phyloP scores from a whole-genome alignment of 1,140 invertebrate species.

The Trissolcus basalis region DNA sequence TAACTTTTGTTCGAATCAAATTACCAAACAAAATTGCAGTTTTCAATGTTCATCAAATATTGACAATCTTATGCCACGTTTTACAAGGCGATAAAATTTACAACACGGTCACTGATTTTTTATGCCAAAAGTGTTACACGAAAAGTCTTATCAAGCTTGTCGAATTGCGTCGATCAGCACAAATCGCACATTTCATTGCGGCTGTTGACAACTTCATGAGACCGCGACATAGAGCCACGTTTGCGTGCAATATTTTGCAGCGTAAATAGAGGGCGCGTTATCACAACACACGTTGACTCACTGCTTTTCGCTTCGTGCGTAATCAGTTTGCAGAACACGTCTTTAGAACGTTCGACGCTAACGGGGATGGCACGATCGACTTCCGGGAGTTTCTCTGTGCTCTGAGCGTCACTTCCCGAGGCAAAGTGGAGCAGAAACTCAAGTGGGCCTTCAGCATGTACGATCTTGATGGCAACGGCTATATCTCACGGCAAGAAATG shows the following conservation, averaged over 20 bases:
- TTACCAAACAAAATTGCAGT: too few species aligned
- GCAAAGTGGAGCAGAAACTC: slow-evolving; percentile 97
- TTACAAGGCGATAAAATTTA: too few species aligned
- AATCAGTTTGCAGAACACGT: slow-evolving; percentile 96
- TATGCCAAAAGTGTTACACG: too few species aligned
- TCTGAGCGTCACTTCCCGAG: slow-evolving; percentile 94
- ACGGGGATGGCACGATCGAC: slow-evolving; percentile 97
- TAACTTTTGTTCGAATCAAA: too few species aligned
- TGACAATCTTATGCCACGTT: too few species aligned
- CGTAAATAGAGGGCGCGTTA: slow-evolving; percentile 22
- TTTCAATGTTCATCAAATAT: too few species aligned
- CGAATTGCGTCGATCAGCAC: too few species aligned
- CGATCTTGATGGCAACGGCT: slow-evolving; percentile 95
- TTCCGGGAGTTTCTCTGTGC: slow-evolving; percentile 98
- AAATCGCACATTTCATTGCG: too few species aligned
- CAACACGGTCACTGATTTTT: too few species aligned
- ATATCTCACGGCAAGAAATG: slow-evolving; percentile 96
- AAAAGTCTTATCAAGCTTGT: too few species aligned
- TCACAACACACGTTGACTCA: slow-evolving; percentile 31
- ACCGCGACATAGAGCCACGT: slow-evolving; percentile 7
- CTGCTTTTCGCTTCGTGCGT: slow-evolving; percentile 37
- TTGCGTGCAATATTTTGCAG: slow-evolving; percentile 16
- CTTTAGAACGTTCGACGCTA: slow-evolving; percentile 98
- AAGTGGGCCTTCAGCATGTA: slow-evolving; percentile 99
- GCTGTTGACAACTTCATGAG: too few species aligned